Evolutionary conservation across 1,140 invertebrate genomes (phyloP).

Genomic region (Saccostrea echinata): DNA sequence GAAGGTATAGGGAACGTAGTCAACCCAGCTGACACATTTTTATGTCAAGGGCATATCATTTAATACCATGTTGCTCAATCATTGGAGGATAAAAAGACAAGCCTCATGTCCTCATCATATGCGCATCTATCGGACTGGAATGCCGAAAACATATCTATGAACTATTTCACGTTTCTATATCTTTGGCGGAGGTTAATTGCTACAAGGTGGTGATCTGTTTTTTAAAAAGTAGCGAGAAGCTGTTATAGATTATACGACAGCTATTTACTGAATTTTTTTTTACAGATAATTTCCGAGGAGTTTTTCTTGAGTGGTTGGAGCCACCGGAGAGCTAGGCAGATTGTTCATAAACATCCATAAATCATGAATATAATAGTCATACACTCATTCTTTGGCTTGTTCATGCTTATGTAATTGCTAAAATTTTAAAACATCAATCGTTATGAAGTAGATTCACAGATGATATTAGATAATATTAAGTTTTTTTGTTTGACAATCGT

Average conservation of each 20-base stretch:
- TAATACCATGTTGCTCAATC: not conserved
- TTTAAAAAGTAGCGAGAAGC: not conserved
- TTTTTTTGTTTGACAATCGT: too few relatives aligned
- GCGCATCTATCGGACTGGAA: not conserved
- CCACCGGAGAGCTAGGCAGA: not conserved
- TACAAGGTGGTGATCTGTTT: not conserved
- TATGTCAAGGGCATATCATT: not conserved
- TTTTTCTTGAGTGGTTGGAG: not conserved
- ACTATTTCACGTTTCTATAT: not conserved
- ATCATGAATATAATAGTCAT: not conserved
- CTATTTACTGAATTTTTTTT: not conserved
- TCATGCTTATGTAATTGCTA: too few relatives aligned
- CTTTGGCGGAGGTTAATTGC: not conserved
- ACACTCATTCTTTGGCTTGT: too few relatives aligned
- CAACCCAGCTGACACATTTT: not conserved
- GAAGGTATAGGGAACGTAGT: too few relatives aligned
- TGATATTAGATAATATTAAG: too few relatives aligned
- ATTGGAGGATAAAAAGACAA: not conserved
- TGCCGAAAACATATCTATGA: slow-evolving; percentile 3
- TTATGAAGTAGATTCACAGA: too few relatives aligned
- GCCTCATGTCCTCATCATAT: not conserved
- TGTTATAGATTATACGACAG: not conserved
- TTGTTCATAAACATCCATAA: not conserved
- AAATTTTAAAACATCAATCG: too few relatives aligned
- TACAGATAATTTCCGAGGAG: not conserved